phyloP scores from a whole-genome alignment of 37 sponge, comb jelly and placozoan genomes.

The Cliona cf. orientalis region DNA sequence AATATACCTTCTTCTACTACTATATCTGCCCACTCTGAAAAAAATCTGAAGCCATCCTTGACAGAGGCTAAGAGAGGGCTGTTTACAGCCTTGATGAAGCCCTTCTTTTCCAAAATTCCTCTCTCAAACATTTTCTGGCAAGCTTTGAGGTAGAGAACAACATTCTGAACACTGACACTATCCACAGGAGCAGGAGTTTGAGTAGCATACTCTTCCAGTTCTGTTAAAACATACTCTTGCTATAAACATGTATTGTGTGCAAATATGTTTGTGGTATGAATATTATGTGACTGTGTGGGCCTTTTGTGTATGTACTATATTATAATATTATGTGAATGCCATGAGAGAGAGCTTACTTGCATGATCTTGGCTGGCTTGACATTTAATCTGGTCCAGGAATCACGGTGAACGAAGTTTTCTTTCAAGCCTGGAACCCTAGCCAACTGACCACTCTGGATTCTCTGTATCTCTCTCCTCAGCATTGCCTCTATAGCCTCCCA shows the following conservation, averaged over 20 bases:
- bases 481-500: slow-evolving; percentile 20
- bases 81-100: slow-evolving; percentile 8
- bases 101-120: neutral
- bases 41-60: slow-evolving; percentile 1
- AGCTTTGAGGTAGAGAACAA: slow-evolving; percentile 7
- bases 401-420: neutral
- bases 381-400: slow-evolving; percentile 3
- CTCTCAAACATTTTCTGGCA: slow-evolving; percentile 26
- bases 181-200: neutral
- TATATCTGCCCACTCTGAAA: neutral
- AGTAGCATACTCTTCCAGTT: slow-evolving; percentile 14
- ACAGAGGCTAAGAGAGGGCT: slow-evolving; percentile 7
- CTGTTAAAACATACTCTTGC: slow-evolving; percentile 36
- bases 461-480: neutral
- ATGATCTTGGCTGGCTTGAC: slow-evolving; percentile 41
- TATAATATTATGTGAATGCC: too few species aligned
- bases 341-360: slow-evolving; percentile 11
- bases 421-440: neutral
- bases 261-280: neutral
- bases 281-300: neutral
- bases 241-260: neutral
- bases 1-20: slow-evolving; percentile 10
- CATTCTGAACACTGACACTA: neutral
- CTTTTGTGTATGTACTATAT: too few species aligned
- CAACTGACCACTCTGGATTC: neutral